Evolutionary conservation across 2,797 vertebrate species (phyloP).

Genomic region (Gymnoscopelus braueri): DNA sequence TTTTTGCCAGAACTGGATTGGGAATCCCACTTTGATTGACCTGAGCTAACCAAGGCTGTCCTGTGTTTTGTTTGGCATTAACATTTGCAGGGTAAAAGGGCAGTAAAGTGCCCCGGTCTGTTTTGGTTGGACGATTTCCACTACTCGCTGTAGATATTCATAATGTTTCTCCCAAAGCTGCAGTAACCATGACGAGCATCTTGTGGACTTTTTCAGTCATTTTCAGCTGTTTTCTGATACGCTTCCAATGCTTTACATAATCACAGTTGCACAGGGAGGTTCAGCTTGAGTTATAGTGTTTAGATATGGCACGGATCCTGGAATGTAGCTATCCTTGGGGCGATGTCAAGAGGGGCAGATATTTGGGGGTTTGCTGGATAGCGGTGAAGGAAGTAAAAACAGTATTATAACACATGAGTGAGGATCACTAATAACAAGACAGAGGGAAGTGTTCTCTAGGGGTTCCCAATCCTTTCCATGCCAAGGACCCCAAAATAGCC

Average conservation of each 20-base stretch:
- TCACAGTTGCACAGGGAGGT: constrained; percentile 50
- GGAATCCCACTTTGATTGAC: constrained; percentile 65
- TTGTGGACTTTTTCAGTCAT: constrained; percentile 27
- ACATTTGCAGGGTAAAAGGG: constrained; percentile 23
- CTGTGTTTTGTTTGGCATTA: constrained; percentile 67
- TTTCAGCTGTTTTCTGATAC: constrained; percentile 41
- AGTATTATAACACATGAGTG: constrained; percentile 47
- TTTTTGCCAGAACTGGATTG: constrained; percentile 51
- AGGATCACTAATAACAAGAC: constrained; percentile 60
- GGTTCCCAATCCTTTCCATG: no score
- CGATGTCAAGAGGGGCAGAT: constrained; percentile 46
- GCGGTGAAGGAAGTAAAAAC: constrained; percentile 53
- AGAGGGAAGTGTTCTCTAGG: constrained; percentile 52
- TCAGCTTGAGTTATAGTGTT: constrained; percentile 43
- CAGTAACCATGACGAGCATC: constrained; percentile 44
- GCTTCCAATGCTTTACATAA: constrained; percentile 60
- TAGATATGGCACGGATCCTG: constrained; percentile 50
- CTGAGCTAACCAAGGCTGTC: constrained; percentile 48
- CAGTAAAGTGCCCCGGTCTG: constrained; percentile 46
- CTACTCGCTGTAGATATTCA: constrained; percentile 41
- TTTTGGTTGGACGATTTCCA: constrained; percentile 54
- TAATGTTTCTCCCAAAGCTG: constrained; percentile 45
- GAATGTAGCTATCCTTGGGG: constrained; percentile 45
- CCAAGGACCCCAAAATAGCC: no score
- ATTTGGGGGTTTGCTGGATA: constrained; percentile 44